phyloP scores from a whole-genome alignment of 2,113 vertebrate genomes.

The Alexandromys fortis region DNA sequence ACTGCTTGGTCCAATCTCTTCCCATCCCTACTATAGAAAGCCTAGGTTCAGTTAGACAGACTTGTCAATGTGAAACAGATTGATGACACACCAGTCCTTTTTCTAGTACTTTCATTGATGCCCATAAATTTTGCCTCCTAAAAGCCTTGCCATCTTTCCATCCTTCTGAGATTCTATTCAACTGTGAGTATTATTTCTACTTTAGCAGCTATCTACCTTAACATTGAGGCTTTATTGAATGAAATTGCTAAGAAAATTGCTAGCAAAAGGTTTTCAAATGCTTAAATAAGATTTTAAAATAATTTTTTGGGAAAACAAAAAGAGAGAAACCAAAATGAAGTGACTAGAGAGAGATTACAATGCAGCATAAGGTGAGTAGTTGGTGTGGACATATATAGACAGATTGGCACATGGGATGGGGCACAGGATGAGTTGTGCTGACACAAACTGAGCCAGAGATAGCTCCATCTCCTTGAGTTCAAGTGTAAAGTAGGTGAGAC shows the following conservation, averaged over 20 bases:
- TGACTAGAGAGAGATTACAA: not conserved
- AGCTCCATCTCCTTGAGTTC: not conserved
- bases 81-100: not conserved
- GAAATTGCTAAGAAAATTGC: not conserved
- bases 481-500: not conserved
- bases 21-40: not conserved
- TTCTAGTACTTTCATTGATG: not conserved
- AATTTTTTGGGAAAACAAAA: not conserved
- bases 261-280: not conserved
- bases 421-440: not conserved
- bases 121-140: not conserved
- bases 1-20: not conserved
- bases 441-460: not conserved
- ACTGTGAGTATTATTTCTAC: not conserved
- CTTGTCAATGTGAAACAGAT: not conserved
- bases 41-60: not conserved
- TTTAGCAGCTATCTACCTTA: not conserved
- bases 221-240: not conserved
- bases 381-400: too few relatives aligned
- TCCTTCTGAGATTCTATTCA: constrained; percentile 15
- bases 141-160: not conserved
- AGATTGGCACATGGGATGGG: not conserved
- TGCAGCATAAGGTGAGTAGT: not conserved
- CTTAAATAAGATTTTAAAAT: not conserved
- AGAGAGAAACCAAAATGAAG: not conserved